Percentiles rank a stretch among this genome's conserved stretches.
phyloP scores from a whole-genome alignment of 1,140 invertebrate species.

The Palaemon carinicauda region DNA sequence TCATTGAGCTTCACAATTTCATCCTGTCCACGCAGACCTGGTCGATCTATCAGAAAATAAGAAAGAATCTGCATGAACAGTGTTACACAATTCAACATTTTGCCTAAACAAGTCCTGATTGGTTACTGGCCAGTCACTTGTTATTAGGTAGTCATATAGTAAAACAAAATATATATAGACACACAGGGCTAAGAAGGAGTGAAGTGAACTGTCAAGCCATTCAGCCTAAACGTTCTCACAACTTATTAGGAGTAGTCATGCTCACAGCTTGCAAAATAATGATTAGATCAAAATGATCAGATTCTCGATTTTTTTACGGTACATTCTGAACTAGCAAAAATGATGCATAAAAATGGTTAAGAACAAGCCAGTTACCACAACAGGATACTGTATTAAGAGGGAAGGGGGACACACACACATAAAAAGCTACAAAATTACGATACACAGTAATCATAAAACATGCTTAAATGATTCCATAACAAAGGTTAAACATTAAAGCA shows the following conservation, averaged over 20 bases:
- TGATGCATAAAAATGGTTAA: not conserved
- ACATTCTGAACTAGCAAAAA: not conserved
- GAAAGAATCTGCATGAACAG: not conserved
- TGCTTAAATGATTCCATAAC: not conserved
- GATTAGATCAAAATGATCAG: no score
- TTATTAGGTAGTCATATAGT: not conserved
- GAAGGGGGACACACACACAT: no score
- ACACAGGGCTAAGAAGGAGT: no score
- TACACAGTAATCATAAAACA: not conserved
- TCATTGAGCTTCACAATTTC: constrained; percentile 41
- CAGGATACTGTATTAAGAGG: not conserved
- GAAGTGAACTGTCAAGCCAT: no score
- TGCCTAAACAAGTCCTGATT: not conserved
- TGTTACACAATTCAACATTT: not conserved
- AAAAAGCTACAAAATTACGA: not conserved
- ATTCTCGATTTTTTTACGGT: no score
- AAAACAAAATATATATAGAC: not conserved
- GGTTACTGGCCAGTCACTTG: constrained; percentile 23
- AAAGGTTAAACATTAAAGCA: no score
- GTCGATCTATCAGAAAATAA: constrained; percentile 31
- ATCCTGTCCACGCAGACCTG: constrained; percentile 37
- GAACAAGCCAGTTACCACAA: constrained; percentile 19
- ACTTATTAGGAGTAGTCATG: no score
- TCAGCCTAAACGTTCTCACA: no score
- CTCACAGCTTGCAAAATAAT: no score